These are phyloP conservation scores for Trachelus tabidus DNA, from an alignment of 2,888 invertebrate species.

Conservation along the genomic window DNA sequence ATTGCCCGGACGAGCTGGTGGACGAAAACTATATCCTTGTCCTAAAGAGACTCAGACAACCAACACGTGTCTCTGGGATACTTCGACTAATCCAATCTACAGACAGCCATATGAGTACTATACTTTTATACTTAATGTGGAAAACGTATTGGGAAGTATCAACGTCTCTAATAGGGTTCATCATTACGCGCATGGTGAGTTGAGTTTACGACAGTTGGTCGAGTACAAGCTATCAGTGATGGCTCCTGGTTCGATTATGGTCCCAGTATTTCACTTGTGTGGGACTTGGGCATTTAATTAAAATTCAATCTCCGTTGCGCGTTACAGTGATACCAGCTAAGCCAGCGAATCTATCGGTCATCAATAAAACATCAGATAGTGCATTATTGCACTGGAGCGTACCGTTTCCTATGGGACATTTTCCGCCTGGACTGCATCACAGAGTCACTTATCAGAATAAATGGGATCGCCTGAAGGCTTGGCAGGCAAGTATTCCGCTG, in stretches of 20 bases:
- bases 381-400: slow-evolving; percentile 68
- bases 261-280: no score
- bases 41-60: slow-evolving; percentile 40
- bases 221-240: no score
- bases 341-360: slow-evolving; percentile 66
- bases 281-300: slow-evolving; percentile 2
- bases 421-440: slow-evolving; percentile 68
- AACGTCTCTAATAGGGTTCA: slow-evolving; percentile 70
- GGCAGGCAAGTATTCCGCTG: slow-evolving; percentile 65
- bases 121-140: slow-evolving; percentile 71
- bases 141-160: slow-evolving; percentile 73
- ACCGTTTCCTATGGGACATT: slow-evolving; percentile 66
- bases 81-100: slow-evolving; percentile 69
- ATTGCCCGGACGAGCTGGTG: slow-evolving; percentile 63
- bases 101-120: slow-evolving; percentile 68
- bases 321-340: slow-evolving; percentile 67
- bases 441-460: slow-evolving; percentile 69
- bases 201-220: slow-evolving; percentile 2
- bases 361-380: slow-evolving; percentile 66
- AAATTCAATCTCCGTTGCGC: background rate
- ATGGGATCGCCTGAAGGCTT: slow-evolving; percentile 64
- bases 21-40: slow-evolving; percentile 50
- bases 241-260: no score
- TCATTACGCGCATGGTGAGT: slow-evolving; percentile 70
- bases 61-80: slow-evolving; percentile 68